Base-by-base conservation (phyloP, 2,113 vertebrate genomes). In the Alectura lathami region DNA sequence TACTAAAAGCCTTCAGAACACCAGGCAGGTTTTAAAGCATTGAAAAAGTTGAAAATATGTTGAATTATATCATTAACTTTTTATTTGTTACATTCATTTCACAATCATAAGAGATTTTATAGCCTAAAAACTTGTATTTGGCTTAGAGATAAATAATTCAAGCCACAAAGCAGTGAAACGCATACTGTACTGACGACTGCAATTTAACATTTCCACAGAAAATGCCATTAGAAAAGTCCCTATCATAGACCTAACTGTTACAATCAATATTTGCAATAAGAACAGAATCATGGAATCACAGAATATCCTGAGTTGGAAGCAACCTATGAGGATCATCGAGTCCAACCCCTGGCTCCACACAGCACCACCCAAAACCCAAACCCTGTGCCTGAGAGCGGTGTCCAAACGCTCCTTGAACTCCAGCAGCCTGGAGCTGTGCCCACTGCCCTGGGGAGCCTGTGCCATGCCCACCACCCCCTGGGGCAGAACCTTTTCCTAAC, bases 101-200 rank as follows among this genome's bases (percentile, higher is more conserved):
- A 57, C 53, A 42, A 29, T 27, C 42, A 48, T 26, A 92, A 91
- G 54, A 92, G 9, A 89, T 80, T 91, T 76, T 78, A 87, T 15
- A 78, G 81, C 36, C 42, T 48, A 83, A 2, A 85, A 77, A 91
- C 86, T 53, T 45, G 48, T 36, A 42, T 48, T 66, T 57, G 29
- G 38, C 42, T 64, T 63, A 11, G 12, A 86, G n/a, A 86, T 83
- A 92, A 82, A 76, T 8, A 91, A 94, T 40, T 89, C 45, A 85
- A 60, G 66, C 59, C 91, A 91, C n/a, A 76, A 84, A 93, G 8
- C 43, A 70, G 23, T 59, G 56, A 89, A 93, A 94, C 74, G 81
- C 26, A 67, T 9, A 56, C 45, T 79, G 62, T 45, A 51, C 43
- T 56, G 72, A 67, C 69, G 91, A 56, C 34, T 47, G 5, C n/a